These are phyloP conservation scores for Beroe forskalii DNA, from an alignment of 37 sponge, comb jelly and placozoan genomes.

Conservation along the genomic window DNA sequence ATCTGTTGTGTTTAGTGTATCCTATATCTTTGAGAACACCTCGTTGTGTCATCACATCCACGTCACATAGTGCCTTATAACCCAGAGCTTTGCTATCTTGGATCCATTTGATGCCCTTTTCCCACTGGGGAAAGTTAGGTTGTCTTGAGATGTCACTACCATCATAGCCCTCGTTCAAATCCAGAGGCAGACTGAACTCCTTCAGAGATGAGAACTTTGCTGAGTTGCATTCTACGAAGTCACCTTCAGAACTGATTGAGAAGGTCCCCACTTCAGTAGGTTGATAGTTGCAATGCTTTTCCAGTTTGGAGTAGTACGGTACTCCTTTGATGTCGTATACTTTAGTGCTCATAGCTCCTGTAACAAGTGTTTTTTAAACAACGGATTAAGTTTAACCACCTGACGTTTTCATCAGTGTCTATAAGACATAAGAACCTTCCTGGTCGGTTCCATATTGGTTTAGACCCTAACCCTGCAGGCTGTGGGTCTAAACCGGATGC, in stretches of 20 bases:
- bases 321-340: neutral
- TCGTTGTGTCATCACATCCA: constrained; percentile 5
- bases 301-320: neutral
- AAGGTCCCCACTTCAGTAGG: constrained; percentile 1
- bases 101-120: constrained; percentile 17
- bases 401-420: too few species aligned
- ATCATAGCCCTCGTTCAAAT: neutral
- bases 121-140: constrained; percentile 6
- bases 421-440: too few species aligned
- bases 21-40: constrained; percentile 5
- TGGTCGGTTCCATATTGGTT: too few species aligned
- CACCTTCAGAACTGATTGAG: neutral
- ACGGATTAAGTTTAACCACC: too few species aligned
- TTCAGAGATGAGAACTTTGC: neutral
- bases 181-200: neutral
- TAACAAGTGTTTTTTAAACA: too few species aligned
- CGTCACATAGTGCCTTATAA: neutral
- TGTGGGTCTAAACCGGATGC: too few species aligned
- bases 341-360: neutral
- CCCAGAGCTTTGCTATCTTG: constrained; percentile 1
- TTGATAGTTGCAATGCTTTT: neutral
- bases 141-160: neutral
- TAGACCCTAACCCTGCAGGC: too few species aligned
- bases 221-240: neutral
- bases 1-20: constrained; percentile 2